A percentile compares a stretch with the other conserved stretches of the same genome.
Evolutionary conservation across 2,113 vertebrate genomes (phyloP).

Genomic region (Phalacrocorax aristotelis): DNA sequence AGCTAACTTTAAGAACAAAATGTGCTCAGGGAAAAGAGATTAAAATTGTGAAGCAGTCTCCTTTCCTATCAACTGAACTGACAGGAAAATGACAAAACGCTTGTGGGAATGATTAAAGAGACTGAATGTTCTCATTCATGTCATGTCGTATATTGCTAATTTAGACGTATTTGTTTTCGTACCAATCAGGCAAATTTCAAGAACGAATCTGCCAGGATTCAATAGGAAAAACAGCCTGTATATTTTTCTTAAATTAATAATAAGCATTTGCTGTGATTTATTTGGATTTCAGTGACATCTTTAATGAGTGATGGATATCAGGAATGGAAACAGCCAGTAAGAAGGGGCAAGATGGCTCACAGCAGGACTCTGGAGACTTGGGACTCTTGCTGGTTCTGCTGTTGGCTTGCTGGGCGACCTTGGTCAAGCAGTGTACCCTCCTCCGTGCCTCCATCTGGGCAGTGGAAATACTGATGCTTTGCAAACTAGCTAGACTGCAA

Average conservation of each 20-base stretch:
- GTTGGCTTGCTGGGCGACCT: not conserved
- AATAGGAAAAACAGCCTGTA: not conserved
- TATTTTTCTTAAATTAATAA: not conserved
- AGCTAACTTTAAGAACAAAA: constrained; percentile 1
- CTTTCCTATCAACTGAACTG: constrained; percentile 24
- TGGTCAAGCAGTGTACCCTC: not conserved
- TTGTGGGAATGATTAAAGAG: constrained; percentile 33
- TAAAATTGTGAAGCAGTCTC: constrained; percentile 29
- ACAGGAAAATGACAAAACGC: constrained; percentile 49
- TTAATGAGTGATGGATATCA: not conserved
- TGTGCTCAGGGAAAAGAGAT: constrained; percentile 31
- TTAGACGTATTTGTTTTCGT: constrained; percentile 15
- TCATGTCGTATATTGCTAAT: not conserved
- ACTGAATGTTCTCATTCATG: constrained; percentile 32
- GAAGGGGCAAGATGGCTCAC: not conserved
- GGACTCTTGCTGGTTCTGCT: not conserved
- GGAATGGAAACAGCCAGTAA: not conserved
- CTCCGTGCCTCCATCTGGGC: not conserved
- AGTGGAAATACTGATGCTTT: not conserved
- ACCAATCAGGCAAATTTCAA: constrained; percentile 29
- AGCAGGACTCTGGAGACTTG: not conserved
- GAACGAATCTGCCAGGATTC: constrained; percentile 19
- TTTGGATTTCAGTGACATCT: constrained; percentile 23
- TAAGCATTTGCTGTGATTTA: constrained; percentile 32
- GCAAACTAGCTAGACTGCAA: not conserved